Percentiles rank a stretch among this genome's conserved stretches.
These are phyloP conservation scores for Myiothlypis coronata DNA, from an alignment of 2,797 vertebrate species.

Conservation along the genomic window DNA sequence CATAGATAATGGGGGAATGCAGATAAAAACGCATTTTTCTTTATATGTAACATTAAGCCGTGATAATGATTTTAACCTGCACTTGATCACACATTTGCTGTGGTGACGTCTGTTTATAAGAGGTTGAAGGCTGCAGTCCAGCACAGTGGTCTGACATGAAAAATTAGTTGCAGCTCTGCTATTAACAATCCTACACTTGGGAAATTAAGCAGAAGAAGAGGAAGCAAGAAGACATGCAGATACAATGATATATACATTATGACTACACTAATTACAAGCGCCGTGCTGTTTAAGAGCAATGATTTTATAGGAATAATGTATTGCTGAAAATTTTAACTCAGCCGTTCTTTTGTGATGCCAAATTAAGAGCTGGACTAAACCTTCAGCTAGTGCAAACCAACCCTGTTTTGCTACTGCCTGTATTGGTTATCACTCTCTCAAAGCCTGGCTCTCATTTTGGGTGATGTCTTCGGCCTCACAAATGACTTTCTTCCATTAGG, in stretches of 20 bases:
- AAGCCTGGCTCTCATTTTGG: neutral
- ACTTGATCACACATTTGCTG: conserved; percentile 32
- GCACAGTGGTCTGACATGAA: conserved; percentile 33
- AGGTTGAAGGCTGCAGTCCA: conserved; percentile 37
- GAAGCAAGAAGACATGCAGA: conserved; percentile 2
- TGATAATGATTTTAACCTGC: conserved; percentile 69
- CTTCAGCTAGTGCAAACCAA: neutral
- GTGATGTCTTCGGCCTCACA: neutral
- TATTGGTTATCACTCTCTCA: neutral
- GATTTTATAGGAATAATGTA: neutral
- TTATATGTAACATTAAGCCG: conserved; percentile 41
- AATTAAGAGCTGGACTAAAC: neutral
- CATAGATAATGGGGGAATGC: conserved; percentile 40
- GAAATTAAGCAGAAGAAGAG: conserved; percentile 29
- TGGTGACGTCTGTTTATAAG: conserved; percentile 53
- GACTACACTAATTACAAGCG: neutral
- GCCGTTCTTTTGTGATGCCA: neutral
- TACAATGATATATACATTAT: neutral
- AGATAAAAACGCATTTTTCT: conserved; percentile 62
- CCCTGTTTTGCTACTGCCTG: neutral
- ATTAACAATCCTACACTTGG: conserved; percentile 9
- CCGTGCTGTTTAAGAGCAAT: neutral
- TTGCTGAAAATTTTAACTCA: neutral
- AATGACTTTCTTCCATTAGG: neutral
- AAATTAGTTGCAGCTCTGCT: conserved; percentile 12